Conservation (phyloP, 2,888 invertebrate species). For the Thysanoteuthis rhombus region DNA sequence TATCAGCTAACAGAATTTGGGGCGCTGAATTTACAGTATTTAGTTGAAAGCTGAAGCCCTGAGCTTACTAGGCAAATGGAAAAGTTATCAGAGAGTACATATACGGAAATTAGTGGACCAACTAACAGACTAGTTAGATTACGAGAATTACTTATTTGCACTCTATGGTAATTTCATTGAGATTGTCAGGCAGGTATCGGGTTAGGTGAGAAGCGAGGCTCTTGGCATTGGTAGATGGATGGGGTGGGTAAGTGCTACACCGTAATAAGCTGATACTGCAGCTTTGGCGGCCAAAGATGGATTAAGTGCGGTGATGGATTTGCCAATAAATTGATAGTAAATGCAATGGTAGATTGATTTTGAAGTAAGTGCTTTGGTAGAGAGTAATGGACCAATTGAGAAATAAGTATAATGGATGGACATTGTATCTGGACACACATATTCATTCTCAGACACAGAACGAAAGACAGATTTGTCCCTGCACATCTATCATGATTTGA, state of each 20-base stretch:
- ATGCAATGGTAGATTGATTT: slow-evolving; percentile 12
- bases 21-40: neutral
- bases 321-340: neutral
- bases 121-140: neutral
- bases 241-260: neutral
- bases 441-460: neutral
- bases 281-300: slow-evolving; percentile 12
- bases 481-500: neutral
- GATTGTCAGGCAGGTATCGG: neutral
- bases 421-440: neutral
- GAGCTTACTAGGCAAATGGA: neutral
- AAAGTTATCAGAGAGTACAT: neutral
- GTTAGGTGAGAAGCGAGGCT: neutral
- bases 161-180: neutral
- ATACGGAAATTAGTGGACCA: neutral
- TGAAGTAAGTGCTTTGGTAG: neutral
- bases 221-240: neutral
- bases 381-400: neutral
- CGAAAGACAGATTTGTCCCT: neutral
- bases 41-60: neutral
- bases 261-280: neutral
- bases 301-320: neutral
- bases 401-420: neutral
- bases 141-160: neutral
- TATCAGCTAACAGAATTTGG: too few relatives aligned